Base-by-base conservation (phyloP, 2,888 invertebrate genomes). In the Netelia inedita region DNA sequence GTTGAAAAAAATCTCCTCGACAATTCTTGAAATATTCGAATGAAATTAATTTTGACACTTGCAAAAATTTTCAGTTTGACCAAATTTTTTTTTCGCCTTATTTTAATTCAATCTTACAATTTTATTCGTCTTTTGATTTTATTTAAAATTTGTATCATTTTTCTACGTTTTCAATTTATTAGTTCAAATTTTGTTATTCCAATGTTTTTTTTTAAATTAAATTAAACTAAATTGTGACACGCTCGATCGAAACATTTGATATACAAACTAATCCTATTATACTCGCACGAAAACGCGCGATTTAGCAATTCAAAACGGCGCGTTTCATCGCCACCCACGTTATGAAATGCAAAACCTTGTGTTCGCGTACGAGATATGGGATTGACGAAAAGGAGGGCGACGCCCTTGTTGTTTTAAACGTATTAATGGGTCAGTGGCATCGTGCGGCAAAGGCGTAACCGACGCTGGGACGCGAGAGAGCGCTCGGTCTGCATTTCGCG, bases 361-460 rank as follows among this genome's bases (percentile, higher is more conserved):
- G 28, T 5, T 2, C 46, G 3, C 2, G 46, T 14, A 46, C 46
- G 14, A 46, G 46, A 46, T 46, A 5, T 5, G n/a, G 28, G 21
- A 41, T 53, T 28, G 28, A 23, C 28, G 41, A 23, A 28, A n/a
- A 6, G 53, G 23, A 63, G 46, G 66, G 50, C 43, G 66, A 72
- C 61, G 68, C 76, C 63, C 76, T 76, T 73, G 68, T 78, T 87
- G 86, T 87, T 91, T 90, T 90, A 92, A 90, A 92, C 91, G 92
- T 91, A 92, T 93, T 92, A 93, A 92, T 92, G 90, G 92, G 92
- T 93, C 92, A 92, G 91, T 92, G 93, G 93, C 93, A 92, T 92
- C 89, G 91, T 87, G 75, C 87, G 87, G 59, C 87, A 81, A 87
- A 83, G 88, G 89, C 86, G 86, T 89, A 84, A 85, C 5, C 28